Base-by-base conservation (phyloP, 1,140 invertebrate genomes). In the Laodelphax striatellus region DNA sequence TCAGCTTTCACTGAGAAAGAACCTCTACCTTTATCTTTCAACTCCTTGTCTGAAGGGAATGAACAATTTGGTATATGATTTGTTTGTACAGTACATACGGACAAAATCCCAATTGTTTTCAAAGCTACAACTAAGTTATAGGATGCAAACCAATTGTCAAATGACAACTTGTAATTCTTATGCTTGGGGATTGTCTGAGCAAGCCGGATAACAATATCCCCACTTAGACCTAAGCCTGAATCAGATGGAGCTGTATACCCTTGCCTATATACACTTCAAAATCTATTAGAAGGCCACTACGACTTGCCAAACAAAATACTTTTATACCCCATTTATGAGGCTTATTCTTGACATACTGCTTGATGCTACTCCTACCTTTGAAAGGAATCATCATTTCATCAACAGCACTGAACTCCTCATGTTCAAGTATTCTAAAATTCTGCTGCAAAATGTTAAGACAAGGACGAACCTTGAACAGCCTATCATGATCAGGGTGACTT, bases 341-440 rank as follows among this genome's bases (percentile, higher is more conserved):
- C 55, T 73, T 71, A 41, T 60, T 62, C n/a, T 65, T 66, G 24
- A 71, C 63, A 58, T 73, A 66, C 50, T 66, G 64, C 55, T 66
- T 66, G 19, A 58, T 28, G n/a, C 11, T 11, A 57, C 24, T 19
- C 31, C 53, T 24, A 22, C 65, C 65, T 60, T 65, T 67, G 62
- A 65, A 67, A 10, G 64, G 63, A 41, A 65, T 62, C 31, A 65
- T 56, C 52, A 63, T 63, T 55, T 67, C 64, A 59, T 65, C 60
- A 24, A 64, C 52, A 16, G 55, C 41, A 21, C 34, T 34, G 24
- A n/a, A 10, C 34, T 61, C 52, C 44, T 63, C 43, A 46, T n/a
- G 43, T 46, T n/a, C 14, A 16, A 46, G 19, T 46, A 16, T 46
- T 46, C 43, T 57, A 42, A 63, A 46, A 61, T 63, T 63, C 38